These are phyloP conservation scores for Pyrocephalus nanus DNA, from an alignment of 2,797 vertebrate genomes.

Conservation along the genomic window DNA sequence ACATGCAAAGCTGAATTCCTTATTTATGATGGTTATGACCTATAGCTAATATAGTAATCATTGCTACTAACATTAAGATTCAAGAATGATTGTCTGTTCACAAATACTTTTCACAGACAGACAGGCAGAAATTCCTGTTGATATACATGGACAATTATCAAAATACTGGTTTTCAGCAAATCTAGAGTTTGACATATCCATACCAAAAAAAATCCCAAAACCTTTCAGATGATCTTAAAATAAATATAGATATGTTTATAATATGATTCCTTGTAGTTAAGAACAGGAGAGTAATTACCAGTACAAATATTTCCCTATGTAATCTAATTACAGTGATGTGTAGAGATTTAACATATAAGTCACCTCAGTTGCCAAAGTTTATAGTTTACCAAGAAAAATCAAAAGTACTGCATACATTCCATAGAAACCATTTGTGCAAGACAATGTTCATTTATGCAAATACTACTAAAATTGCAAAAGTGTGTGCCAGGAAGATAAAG, in stretches of 20 bases:
- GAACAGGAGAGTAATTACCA: background rate
- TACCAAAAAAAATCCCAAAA: accelerated
- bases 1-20: background rate
- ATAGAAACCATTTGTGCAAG: background rate
- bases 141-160: background rate
- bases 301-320: background rate
- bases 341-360: background rate
- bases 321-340: background rate
- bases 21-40: background rate
- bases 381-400: background rate
- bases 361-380: background rate
- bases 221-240: background rate
- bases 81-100: background rate
- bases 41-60: background rate
- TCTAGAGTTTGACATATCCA: background rate
- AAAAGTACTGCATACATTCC: background rate
- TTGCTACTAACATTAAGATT: background rate
- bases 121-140: background rate
- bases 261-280: background rate
- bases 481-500: background rate
- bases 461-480: background rate
- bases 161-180: background rate
- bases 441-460: background rate
- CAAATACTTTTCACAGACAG: background rate
- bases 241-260: background rate